Conservation (phyloP, 2,797 vertebrate genomes). For the Cossypha polioptera region DNA sequence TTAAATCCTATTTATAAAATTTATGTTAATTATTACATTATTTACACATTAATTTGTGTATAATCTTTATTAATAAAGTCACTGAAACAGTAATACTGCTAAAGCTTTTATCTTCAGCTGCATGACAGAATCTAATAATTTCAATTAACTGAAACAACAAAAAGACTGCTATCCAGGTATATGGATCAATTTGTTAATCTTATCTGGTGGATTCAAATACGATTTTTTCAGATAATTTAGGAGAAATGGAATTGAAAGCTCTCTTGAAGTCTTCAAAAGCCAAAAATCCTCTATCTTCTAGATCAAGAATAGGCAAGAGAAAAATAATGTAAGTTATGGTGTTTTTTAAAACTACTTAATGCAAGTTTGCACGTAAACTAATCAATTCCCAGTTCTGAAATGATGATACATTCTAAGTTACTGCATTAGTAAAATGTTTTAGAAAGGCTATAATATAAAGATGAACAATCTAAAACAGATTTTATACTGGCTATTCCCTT, state of each 20-base stretch:
- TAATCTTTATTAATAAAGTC: background rate
- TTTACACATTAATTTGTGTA: background rate
- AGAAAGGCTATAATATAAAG: background rate
- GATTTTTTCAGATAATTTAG: slow-evolving; percentile 71
- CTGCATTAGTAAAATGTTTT: background rate
- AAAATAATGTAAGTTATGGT: background rate
- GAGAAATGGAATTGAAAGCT: slow-evolving; percentile 70
- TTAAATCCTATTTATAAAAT: background rate
- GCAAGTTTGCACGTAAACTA: background rate
- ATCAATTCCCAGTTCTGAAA: background rate
- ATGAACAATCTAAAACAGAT: background rate
- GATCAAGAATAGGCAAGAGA: background rate
- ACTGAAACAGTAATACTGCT: background rate
- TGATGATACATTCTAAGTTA: background rate
- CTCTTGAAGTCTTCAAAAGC: slow-evolving; percentile 79
- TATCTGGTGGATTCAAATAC: slow-evolving; percentile 78
- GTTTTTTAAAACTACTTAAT: background rate
- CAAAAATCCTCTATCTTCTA: slow-evolving; percentile 76
- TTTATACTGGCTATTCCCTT: background rate
- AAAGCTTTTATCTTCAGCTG: background rate
- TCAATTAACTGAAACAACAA: background rate
- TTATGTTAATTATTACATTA: background rate
- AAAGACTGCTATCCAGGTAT: background rate
- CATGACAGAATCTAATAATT: background rate
- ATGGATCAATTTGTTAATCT: background rate